Evolutionary conservation across 2,888 invertebrate genomes (phyloP), one percentile per base, ranked within the genome.

Genomic region (Glaucopsyche alexis): DNA sequence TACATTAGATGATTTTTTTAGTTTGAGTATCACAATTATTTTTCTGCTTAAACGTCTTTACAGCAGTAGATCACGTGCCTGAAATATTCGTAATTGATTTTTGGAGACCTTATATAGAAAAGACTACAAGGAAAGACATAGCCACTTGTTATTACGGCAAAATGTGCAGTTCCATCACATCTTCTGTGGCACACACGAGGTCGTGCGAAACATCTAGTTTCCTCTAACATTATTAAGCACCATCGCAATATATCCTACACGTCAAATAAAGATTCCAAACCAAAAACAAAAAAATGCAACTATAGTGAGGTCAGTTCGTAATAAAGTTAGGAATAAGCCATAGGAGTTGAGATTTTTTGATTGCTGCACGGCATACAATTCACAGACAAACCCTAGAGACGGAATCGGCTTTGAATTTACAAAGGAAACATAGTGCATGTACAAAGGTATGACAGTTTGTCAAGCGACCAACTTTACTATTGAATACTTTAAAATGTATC

Each of bases 301-400:
- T 60, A 6, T 11, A 5, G 19, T 11, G 13, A 60, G 55, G 19
- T 29, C 52, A 52, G 52, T 60, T 29, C 55, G 55, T 60, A 60
- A 60, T 60, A 60, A 60, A 60, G 29, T 13, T 19, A 60, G 55
- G 55, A 55, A 55, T 55, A 29, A 55, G 19, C 55, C 11, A 55
- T 55, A 29, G 55, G 29, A 60, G 60, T 60, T 29, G 60, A 60
- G 60, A 60, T 38, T 60, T 60, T 38, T 60, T 60, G 60, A 60
- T 60, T 60, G 60, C 60, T 60, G 13, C 29, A 60, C 60, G 4
- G 47, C 47, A 2, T 13, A 29, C 60, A 7, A 13, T 38, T 29
- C 19, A 60, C 60, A 38, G 29, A 60, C 55, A 60, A 60, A 60
- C 60, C 47, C 60, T 60, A 60, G 29, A 60, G 60, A 29, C 60